Percentiles rank a stretch among this genome's conserved stretches.
These are phyloP conservation scores for Ptychoptera contaminata DNA, from an alignment of 2,888 invertebrate species.

Conservation along the genomic window DNA sequence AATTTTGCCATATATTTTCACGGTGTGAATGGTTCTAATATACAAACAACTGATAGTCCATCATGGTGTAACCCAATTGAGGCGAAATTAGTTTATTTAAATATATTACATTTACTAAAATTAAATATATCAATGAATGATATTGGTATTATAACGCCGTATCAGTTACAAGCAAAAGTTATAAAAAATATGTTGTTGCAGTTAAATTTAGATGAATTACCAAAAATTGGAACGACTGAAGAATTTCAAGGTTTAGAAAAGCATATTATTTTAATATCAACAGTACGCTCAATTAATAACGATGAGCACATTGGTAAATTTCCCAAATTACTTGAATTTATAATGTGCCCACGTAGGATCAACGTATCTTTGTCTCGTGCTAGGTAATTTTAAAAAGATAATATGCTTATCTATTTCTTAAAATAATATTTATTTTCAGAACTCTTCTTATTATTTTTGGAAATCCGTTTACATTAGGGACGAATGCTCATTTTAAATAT, in stretches of 20 bases:
- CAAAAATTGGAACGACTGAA: conserved; percentile 68
- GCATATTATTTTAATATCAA: conserved; percentile 53
- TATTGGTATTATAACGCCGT: conserved; percentile 84
- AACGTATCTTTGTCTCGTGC: conserved; percentile 85
- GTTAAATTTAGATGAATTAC: conserved; percentile 28
- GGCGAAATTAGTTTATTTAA: conserved; percentile 34
- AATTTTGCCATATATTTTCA: conserved; percentile 43
- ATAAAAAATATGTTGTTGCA: conserved; percentile 27
- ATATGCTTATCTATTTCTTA: not conserved
- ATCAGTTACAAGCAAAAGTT: conserved; percentile 65
- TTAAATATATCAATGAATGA: conserved; percentile 36
- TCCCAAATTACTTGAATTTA: conserved; percentile 49
- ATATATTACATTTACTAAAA: conserved; percentile 45
- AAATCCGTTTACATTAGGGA: conserved; percentile 38
- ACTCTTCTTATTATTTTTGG: conserved; percentile 68
- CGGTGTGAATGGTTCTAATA: conserved; percentile 52
- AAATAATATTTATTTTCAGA: conserved; percentile 10
- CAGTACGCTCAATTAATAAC: conserved; percentile 39
- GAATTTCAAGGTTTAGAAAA: conserved; percentile 66
- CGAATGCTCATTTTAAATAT: no score
- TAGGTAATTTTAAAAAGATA: conserved; percentile 22
- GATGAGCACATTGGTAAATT: conserved; percentile 31
- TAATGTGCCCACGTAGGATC: conserved; percentile 58
- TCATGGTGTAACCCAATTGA: conserved; percentile 86
- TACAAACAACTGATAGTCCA: conserved; percentile 59